Conservation (phyloP, 2,888 invertebrate genomes). For the Baronia brevicornis region DNA sequence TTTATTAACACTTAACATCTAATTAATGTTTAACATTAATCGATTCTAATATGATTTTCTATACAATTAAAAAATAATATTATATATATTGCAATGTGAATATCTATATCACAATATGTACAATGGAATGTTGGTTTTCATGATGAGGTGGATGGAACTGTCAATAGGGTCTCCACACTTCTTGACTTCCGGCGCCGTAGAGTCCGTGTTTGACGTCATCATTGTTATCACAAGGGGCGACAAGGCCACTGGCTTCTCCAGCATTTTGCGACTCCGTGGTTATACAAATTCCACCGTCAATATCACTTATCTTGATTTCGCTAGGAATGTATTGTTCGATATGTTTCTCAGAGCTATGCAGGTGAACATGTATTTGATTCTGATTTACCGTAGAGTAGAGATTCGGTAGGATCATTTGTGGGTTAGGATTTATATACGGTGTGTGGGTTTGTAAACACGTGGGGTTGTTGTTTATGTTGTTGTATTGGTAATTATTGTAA, state of each 20-base stretch:
- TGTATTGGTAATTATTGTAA: conserved; percentile 83
- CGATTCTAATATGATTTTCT: conserved; percentile 31
- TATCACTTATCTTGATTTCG: conserved; percentile 78
- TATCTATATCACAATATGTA: conserved; percentile 70
- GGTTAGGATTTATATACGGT: conserved; percentile 76
- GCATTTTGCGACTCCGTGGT: conserved; percentile 63
- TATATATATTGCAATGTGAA: conserved; percentile 21
- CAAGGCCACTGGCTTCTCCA: conserved; percentile 60
- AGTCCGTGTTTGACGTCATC: conserved; percentile 71
- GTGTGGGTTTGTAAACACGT: conserved; percentile 73
- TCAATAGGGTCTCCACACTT: conserved; percentile 89
- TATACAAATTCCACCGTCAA: conserved; percentile 75
- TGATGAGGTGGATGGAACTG: conserved; percentile 29
- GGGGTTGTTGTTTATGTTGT: conserved; percentile 74
- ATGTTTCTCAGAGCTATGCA: conserved; percentile 82
- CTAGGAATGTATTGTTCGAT: conserved; percentile 78
- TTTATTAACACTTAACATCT: conserved; percentile 57
- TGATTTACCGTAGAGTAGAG: conserved; percentile 90
- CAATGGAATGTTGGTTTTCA: conserved; percentile 46
- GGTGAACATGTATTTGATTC: conserved; percentile 89
- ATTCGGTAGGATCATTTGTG: conserved; percentile 85
- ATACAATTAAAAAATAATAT: conserved; percentile 28
- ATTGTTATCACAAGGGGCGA: conserved; percentile 68
- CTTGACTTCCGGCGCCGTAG: conserved; percentile 52
- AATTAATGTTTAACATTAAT: conserved; percentile 72